phyloP scores from a whole-genome alignment of 2,888 invertebrate species.

The Flabesymbios commensalis region DNA sequence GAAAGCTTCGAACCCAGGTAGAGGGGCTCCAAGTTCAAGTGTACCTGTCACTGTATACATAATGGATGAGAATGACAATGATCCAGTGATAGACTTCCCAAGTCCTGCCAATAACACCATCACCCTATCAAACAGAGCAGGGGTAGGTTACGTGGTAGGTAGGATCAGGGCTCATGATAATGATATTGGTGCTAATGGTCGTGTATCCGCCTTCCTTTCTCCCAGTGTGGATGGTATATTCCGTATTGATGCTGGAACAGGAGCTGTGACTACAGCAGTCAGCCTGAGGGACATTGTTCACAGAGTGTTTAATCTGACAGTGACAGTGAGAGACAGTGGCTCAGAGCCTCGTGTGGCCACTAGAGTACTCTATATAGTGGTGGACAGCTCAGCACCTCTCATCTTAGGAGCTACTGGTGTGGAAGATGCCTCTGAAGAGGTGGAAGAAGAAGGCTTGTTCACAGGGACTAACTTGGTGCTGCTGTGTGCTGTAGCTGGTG shows the following conservation, averaged over 20 bases:
- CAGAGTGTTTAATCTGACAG: background rate
- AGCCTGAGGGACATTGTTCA: background rate
- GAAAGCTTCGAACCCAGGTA: background rate
- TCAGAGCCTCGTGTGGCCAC: background rate
- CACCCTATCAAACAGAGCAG: slow-evolving; percentile 11
- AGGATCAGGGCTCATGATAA: slow-evolving; percentile 4
- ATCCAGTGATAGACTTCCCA: slow-evolving; percentile 21
- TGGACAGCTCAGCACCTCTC: background rate
- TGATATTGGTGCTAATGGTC: slow-evolving; percentile 10
- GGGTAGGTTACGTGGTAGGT: slow-evolving; percentile 4
- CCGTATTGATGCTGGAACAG: slow-evolving; percentile 18
- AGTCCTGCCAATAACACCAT: slow-evolving; percentile 10
- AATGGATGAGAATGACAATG: slow-evolving; percentile 27
- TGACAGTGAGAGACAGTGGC: slow-evolving; percentile 4
- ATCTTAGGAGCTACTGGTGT: too few species aligned
- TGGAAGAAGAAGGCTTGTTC: background rate
- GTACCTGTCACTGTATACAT: slow-evolving; percentile 18
- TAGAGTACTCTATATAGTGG: background rate
- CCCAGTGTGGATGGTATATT: slow-evolving; percentile 19
- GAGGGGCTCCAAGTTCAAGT: slow-evolving; percentile 1
- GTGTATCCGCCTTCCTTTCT: background rate
- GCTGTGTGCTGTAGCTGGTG: slow-evolving; percentile 17
- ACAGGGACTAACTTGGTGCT: slow-evolving; percentile 23
- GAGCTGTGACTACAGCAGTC: slow-evolving; percentile 7
- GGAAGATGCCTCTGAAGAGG: too few species aligned